Evolutionary conservation across 2,797 vertebrate species (phyloP).

Genomic region (Cetoscarus ocellatus): DNA sequence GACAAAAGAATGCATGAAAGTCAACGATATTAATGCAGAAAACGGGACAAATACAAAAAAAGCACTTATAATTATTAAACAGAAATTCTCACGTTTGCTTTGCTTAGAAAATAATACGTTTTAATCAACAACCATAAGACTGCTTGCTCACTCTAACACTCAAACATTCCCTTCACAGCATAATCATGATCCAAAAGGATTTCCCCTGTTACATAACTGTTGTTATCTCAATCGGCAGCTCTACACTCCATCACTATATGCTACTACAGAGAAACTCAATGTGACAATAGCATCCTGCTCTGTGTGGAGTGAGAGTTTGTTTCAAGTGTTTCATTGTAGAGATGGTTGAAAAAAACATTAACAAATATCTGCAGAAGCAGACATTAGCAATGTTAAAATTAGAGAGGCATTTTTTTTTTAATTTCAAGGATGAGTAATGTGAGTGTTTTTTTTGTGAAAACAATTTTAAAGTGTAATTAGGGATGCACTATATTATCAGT

Average conservation of each 20-base stretch:
- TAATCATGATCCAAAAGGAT: neutral
- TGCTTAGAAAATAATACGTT: neutral
- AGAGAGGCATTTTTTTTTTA: too few species aligned
- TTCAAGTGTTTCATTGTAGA: too few species aligned
- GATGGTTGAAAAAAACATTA: too few species aligned
- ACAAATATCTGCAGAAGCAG: too few species aligned
- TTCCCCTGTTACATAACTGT: neutral
- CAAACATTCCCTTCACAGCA: neutral
- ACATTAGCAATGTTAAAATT: too few species aligned
- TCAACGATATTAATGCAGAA: conserved; percentile 14
- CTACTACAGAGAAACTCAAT: neutral
- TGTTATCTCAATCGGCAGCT: neutral
- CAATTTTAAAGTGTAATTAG: too few species aligned
- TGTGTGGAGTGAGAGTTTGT: neutral
- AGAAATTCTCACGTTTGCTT: too few species aligned
- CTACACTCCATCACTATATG: neutral
- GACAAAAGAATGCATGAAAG: conserved; percentile 41
- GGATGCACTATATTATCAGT: too few species aligned
- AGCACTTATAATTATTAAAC: too few species aligned
- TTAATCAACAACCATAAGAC: neutral
- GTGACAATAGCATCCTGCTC: neutral
- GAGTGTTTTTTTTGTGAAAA: too few species aligned
- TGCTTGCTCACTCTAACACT: neutral
- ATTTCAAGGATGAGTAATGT: too few species aligned
- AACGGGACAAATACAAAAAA: neutral